Evolutionary conservation across 2,113 vertebrate genomes (phyloP).

Genomic region (Naja naja): DNA sequence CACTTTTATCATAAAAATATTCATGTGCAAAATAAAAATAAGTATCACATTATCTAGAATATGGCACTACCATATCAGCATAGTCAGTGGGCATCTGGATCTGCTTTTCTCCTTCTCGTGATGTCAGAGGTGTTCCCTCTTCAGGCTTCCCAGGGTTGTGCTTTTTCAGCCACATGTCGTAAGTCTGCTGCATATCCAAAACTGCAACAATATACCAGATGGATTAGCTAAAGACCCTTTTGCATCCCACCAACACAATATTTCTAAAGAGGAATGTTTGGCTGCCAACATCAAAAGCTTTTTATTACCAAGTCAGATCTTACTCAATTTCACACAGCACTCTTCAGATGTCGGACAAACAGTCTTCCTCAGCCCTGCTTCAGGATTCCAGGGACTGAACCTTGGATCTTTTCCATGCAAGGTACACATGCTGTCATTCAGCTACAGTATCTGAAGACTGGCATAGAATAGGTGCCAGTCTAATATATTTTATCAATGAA

Average conservation of each 20-base stretch:
- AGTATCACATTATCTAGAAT: neutral
- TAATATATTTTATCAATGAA: neutral
- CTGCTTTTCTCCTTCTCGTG: conserved; percentile 81
- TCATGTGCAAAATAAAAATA: neutral
- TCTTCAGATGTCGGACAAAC: neutral
- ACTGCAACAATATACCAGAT: conserved; percentile 60
- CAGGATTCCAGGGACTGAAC: neutral
- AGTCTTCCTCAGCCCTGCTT: neutral
- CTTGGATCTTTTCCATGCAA: neutral
- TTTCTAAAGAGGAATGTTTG: neutral
- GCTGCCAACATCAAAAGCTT: neutral
- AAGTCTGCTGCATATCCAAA: conserved; percentile 91
- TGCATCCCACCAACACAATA: neutral
- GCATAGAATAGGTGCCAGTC: neutral
- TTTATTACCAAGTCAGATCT: neutral
- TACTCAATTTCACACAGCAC: neutral
- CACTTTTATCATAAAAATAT: neutral
- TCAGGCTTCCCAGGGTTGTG: conserved; percentile 74
- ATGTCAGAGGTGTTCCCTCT: conserved; percentile 68
- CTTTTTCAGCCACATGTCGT: conserved; percentile 84
- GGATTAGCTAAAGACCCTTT: conserved; percentile 24
- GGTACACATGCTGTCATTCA: neutral
- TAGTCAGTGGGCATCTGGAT: conserved; percentile 95
- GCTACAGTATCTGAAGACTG: neutral
- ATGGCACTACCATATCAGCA: conserved; percentile 80